These are phyloP conservation scores for Callinectes sapidus DNA, from an alignment of 2,888 invertebrate species.

Conservation along the genomic window DNA sequence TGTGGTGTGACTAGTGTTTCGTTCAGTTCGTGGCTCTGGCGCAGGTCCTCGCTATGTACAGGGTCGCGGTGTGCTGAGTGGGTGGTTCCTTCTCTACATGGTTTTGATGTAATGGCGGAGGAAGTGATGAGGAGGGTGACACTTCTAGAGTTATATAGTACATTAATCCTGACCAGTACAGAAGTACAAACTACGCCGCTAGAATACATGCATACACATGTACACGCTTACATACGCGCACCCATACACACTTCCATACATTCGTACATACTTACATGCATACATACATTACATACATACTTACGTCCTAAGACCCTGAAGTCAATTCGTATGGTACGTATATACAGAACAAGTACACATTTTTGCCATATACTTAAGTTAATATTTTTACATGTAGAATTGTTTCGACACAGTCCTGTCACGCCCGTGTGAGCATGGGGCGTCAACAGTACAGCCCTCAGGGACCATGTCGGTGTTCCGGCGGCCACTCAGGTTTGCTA, in stretches of 20 bases:
- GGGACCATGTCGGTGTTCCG: background rate
- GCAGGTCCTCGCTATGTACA: background rate
- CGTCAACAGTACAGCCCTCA: background rate
- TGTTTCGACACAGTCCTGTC: background rate
- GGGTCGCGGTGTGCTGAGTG: background rate
- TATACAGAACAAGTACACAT: constrained; percentile 23
- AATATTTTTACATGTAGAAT: constrained; percentile 32
- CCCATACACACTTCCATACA: background rate
- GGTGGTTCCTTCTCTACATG: background rate
- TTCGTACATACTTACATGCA: constrained; percentile 23
- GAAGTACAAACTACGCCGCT: constrained; percentile 36
- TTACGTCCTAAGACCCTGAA: constrained; percentile 49
- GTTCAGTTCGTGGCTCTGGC: background rate
- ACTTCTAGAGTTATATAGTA: background rate
- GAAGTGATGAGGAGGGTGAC: background rate
- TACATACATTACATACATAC: constrained; percentile 32
- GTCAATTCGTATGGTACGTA: constrained; percentile 47
- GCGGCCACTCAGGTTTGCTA: background rate
- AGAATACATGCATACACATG: constrained; percentile 18
- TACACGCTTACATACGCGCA: constrained; percentile 30
- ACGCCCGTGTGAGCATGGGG: background rate
- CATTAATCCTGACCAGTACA: constrained; percentile 34
- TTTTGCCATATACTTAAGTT: background rate
- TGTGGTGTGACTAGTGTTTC: background rate
- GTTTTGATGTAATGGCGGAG: constrained; percentile 16